A percentile compares a stretch with the other conserved stretches of the same genome.
These are phyloP conservation scores for Polyommatus icarus DNA, from an alignment of 2,888 invertebrate genomes.

Conservation along the genomic window DNA sequence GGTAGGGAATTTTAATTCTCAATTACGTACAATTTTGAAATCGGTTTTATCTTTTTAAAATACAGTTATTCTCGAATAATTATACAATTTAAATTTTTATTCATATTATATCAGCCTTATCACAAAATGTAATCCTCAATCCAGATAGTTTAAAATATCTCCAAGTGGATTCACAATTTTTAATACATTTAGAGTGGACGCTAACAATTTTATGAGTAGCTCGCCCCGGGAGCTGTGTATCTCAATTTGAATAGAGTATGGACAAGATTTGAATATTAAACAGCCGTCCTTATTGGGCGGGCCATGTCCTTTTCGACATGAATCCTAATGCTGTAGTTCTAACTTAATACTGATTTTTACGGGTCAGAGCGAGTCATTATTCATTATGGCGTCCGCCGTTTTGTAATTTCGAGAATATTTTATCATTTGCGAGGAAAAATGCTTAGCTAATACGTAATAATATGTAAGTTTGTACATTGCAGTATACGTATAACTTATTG, in stretches of 20 bases:
- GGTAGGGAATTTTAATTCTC: too few relatives aligned
- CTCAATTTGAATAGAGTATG: slow-evolving; percentile 46
- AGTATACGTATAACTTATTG: too few relatives aligned
- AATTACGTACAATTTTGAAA: too few relatives aligned
- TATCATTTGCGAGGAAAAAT: neutral
- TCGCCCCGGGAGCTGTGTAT: slow-evolving; percentile 43
- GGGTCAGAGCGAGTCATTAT: neutral
- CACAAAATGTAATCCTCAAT: neutral
- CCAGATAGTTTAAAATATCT: neutral
- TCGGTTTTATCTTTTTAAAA: too few relatives aligned
- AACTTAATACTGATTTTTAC: slow-evolving; percentile 21
- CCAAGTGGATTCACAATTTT: neutral
- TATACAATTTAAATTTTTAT: too few relatives aligned
- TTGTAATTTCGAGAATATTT: slow-evolving; percentile 1
- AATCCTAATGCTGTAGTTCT: slow-evolving; percentile 24
- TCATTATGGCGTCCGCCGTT: neutral
- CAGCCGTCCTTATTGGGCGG: slow-evolving; percentile 36
- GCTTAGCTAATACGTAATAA: too few relatives aligned
- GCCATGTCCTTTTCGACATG: slow-evolving; percentile 23
- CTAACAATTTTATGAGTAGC: slow-evolving; percentile 40
- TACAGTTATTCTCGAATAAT: too few relatives aligned
- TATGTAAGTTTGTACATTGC: too few relatives aligned
- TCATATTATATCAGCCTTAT: neutral
- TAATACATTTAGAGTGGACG: slow-evolving; percentile 29
- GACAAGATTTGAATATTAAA: slow-evolving; percentile 45